Percentiles rank a stretch among this genome's conserved stretches.
Evolutionary conservation across 2,113 vertebrate genomes (phyloP).

Genomic region (Chionis minor): DNA sequence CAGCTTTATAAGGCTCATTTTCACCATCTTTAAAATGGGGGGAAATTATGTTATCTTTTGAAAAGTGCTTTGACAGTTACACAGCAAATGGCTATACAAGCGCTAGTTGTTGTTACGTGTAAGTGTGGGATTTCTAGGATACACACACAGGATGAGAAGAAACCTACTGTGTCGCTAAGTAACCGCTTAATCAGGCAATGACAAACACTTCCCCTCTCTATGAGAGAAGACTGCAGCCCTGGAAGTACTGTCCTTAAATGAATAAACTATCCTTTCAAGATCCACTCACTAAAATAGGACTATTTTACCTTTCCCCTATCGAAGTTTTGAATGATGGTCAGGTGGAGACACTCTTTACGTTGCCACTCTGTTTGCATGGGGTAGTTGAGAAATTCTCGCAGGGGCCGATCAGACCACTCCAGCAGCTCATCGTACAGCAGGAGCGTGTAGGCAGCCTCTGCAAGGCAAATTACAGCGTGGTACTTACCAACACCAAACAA

Average conservation of each 20-base stretch:
- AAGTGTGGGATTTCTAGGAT: neutral
- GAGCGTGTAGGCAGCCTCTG: slow-evolving; percentile 96
- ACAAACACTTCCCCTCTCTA: neutral
- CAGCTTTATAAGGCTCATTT: neutral
- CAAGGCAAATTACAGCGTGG: neutral
- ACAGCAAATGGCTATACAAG: neutral
- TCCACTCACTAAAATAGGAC: neutral
- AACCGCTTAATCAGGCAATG: neutral
- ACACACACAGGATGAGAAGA: neutral
- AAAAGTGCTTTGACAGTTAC: neutral
- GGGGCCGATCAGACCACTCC: slow-evolving; percentile 94
- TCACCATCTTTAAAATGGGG: neutral
- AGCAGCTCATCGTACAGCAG: slow-evolving; percentile 93
- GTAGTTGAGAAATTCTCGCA: slow-evolving; percentile 94
- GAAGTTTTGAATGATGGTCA: slow-evolving; percentile 96
- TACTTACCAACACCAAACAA: neutral
- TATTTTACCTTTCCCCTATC: slow-evolving; percentile 85
- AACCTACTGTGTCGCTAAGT: neutral
- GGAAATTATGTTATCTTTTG: neutral
- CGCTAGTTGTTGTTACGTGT: neutral
- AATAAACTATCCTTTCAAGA: neutral
- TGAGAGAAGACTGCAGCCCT: neutral
- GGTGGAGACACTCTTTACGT: slow-evolving; percentile 92
- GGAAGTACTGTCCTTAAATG: neutral
- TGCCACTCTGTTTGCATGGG: slow-evolving; percentile 99